Evolutionary conservation across 2,888 invertebrate genomes (phyloP), one percentile per base, ranked within the genome.

Genomic region (Lacanobia oleracea): DNA sequence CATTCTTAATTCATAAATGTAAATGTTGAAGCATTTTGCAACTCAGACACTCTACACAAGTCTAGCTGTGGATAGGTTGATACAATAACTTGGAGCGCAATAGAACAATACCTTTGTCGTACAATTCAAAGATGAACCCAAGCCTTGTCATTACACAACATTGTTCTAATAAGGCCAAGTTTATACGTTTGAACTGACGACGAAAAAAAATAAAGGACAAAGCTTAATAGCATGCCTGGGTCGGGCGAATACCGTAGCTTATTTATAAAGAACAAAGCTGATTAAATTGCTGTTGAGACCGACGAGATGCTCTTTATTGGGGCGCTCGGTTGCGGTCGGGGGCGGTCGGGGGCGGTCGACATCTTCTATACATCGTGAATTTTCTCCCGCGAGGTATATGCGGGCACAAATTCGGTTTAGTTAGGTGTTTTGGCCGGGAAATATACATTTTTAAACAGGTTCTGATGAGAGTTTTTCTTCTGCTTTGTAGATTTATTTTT

Each of bases 201-300:
- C 59, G 75, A 77, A 86, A 85, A 85, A 82, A 86, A 33, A 48
- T 82, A 84, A 80, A 82, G 80, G 69, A 81, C 72, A 82, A 81
- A 83, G 74, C 88, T 85, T 87, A 88, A 87, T 87, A 87, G 86
- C 86, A 77, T 84, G 85, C 82, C 86, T 82, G 85, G 86, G 85
- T 88, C 82, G 84, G 82, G 88, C 79, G 86, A 88, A 88, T 86
- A 86, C 87, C 85, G 85, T 79, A 86, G 88, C 88, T 90, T 91
- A 91, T 91, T 91, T 92, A 90, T 88, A 88, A 91, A 89, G 90
- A 90, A 92, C 91, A 91, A 91, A 91, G 91, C 91, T 91, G 92
- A 92, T 93, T 92, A 92, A 92, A 92, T 91, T 91, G 89, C 89
- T 90, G 89, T 91, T 89, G 89, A 88, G 89, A 87, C 86, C 81